phyloP scores from a whole-genome alignment of 1,140 invertebrate species.

The Brachionus rubens region DNA sequence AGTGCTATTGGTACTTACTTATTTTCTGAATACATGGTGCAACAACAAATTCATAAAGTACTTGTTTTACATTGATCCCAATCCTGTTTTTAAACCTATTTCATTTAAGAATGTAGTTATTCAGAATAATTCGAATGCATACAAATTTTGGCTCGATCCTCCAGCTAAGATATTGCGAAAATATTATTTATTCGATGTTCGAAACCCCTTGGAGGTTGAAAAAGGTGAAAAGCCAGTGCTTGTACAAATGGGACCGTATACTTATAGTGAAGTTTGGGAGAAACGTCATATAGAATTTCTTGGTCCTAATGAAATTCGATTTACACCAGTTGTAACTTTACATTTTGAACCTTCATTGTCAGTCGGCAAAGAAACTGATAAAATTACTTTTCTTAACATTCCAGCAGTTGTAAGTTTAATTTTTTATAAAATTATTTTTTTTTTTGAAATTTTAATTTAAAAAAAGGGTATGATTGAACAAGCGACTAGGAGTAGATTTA shows the following conservation, averaged over 20 bases:
- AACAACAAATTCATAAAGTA: neutral
- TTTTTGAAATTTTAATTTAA: neutral
- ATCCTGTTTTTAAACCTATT: too few species aligned
- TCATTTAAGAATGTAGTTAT: conserved; percentile 44
- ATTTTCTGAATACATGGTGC: neutral
- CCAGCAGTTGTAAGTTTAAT: neutral
- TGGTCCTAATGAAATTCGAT: neutral
- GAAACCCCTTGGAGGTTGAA: conserved; percentile 8
- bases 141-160: conserved; percentile 2
- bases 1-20: conserved; percentile 6
- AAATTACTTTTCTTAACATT: conserved; percentile 29
- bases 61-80: too few species aligned
- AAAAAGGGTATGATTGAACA: conserved; percentile 32
- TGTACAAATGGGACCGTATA: conserved; percentile 26
- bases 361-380: conserved; percentile 1
- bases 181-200: conserved; percentile 20
- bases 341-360: neutral
- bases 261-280: conserved; percentile 26
- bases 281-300: conserved; percentile 26
- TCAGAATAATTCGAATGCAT: neutral
- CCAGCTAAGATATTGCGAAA: conserved; percentile 21
- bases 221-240: conserved; percentile 23
- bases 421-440: neutral
- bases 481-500: neutral
- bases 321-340: neutral